Evolutionary conservation across 2,888 invertebrate genomes (phyloP), one percentile per base, ranked within the genome.

Genomic region (Drosophila mettleri): DNA sequence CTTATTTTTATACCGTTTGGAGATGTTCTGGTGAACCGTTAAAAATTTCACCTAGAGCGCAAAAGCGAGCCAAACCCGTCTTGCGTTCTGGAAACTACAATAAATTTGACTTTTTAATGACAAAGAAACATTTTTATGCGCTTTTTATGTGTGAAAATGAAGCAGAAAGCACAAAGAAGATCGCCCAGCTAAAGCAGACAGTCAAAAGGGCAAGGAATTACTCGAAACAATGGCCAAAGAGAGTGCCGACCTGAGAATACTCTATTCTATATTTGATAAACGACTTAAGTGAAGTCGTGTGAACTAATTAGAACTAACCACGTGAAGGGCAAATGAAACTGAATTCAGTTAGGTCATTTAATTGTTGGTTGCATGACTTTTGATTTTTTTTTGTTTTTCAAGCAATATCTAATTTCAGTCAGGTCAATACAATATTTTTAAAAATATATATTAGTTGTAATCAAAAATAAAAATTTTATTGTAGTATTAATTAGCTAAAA

Each of bases 21-120:
- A 60, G 45, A 60, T 58, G 54, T 79, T 78, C 80, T 79, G 52
- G 41, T 12, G 38, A 76, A 76, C 69, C 85, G 81, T 82, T 82
- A 82, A 65, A 57, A 68, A 77, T 83, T 83, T 81, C 80, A 79
- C 86, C 80, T 54, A 46, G 60, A 69, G 74, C 83, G 61, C 43
- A 68, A 64, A 74, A 54, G 63, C 43, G 62, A 73, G 74, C 62
- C 52, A 79, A 73, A 69, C 69, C 36, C 52, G 64, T 67, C 67
- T 34, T 39, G 54, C 41, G 55, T 77, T 73, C 71, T 65, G 55
- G 46, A 58, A 75, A 79, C 73, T 48, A 75, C 63, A 71, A 85
- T 85, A 87, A 87, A 87, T 84, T 84, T 78, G 75, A 86, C 82
- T 84, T 87, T 84, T 87, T 85, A 84, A 87, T 84, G 85, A 68